Evolutionary conservation across 2,888 invertebrate species (phyloP), one percentile per base, ranked within the genome.

Genomic region (Parasteatoda lunata): DNA sequence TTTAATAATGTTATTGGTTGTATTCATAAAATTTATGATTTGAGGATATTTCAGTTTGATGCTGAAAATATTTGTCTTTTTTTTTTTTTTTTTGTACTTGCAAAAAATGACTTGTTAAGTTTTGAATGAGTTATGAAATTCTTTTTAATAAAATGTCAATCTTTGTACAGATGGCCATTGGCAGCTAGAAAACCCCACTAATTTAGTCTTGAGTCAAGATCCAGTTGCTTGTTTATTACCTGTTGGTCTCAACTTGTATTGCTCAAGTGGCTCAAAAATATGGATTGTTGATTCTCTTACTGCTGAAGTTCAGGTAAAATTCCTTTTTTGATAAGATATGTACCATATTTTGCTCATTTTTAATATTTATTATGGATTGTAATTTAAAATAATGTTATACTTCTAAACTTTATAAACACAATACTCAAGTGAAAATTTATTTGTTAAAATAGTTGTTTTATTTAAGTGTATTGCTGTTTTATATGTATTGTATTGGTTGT

Each of bases 191-290:
- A 96, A 96, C 90, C 96, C 96, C 0, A 94, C 95, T 88, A 93
- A 94, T 0, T 93, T 97, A 75, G 93, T 94, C 80, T 92, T 97
- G 49, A 96, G 96, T 7, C 93, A 93, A 83, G 91, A 91, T 8
- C 94, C 96, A 0, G 95, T 97, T 11, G 94, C 96, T 70, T 96
- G 95, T 91, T 93, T 98, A 59, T 90, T 93, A 78, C 95, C 97
- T 0, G 95, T 97, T 88, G 96, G 96, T 91, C 94, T 95, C 75
- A 95, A 95, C 80, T 93, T 98, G 52, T 97, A 97, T 92, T 97
- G 96, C 0, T 95, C 97, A 0, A 97, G 96, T 92, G 96, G 95
- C 1, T 95, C 95, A 90, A 94, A 96, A 88, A 96, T 98, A 15
- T 96, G 95, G 93, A 76, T 89, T 15, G 65, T 89, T 30, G 89